phyloP scores from a whole-genome alignment of 1,140 invertebrate species.

The Calliphora vicina region DNA sequence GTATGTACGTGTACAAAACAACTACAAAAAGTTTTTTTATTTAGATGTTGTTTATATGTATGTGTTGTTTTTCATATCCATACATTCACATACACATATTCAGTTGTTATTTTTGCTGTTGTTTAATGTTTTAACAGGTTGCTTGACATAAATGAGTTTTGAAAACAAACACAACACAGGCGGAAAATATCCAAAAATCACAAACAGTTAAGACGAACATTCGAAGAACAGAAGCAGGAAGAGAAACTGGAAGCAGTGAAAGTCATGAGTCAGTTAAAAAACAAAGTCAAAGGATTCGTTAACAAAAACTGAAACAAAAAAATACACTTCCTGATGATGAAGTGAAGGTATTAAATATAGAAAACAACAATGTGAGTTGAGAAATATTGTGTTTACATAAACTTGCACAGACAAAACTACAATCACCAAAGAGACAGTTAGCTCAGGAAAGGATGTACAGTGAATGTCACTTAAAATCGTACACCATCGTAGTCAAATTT shows the following conservation, averaged over 20 bases:
- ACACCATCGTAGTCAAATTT: no score
- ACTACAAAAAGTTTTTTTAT: no score
- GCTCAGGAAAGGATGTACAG: no score
- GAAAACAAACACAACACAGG: not conserved
- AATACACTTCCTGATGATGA: not conserved
- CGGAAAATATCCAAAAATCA: not conserved
- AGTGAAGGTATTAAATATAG: not conserved
- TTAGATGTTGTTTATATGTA: no score
- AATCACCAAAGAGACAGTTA: no score
- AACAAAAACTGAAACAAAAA: not conserved
- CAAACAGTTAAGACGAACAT: not conserved
- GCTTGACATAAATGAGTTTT: slow-evolving; percentile 22
- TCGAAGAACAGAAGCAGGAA: not conserved
- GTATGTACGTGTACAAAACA: no score
- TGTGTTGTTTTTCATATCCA: no score
- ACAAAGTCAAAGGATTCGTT: slow-evolving; percentile 24
- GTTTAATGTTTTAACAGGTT: slow-evolving; percentile 22
- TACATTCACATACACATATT: no score
- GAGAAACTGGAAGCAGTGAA: not conserved
- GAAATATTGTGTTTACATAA: not conserved
- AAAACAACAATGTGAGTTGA: not conserved
- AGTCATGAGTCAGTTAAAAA: not conserved
- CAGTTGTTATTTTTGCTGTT: no score
- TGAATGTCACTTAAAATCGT: no score
- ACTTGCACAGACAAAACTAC: not conserved